Evolutionary conservation across 2,888 invertebrate genomes (phyloP).

Genomic region (Vanessa cardui): DNA sequence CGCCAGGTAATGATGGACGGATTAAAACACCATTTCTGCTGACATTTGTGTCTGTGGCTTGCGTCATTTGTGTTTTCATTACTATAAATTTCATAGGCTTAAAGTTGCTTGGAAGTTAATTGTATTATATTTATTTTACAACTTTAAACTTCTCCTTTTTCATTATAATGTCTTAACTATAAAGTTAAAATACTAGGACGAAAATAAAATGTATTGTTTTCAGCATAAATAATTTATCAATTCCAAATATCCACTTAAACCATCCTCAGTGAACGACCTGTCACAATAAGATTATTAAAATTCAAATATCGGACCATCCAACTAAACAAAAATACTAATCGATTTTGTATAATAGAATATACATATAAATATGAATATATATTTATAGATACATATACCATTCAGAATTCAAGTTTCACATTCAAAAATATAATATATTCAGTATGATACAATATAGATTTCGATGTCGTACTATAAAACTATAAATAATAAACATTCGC

Average conservation of each 20-base stretch:
- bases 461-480: conserved; percentile 66
- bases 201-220: no score
- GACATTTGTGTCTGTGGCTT: conserved; percentile 61
- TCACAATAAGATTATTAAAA: no score
- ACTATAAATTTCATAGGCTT: conserved; percentile 7
- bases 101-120: neutral
- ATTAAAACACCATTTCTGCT: conserved; percentile 78
- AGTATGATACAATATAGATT: conserved; percentile 50
- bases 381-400: conserved; percentile 1
- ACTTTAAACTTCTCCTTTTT: neutral
- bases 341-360: neutral
- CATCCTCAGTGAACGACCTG: no score
- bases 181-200: no score
- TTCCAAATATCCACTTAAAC: no score
- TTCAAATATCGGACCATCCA: no score
- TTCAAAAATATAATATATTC: conserved; percentile 40
- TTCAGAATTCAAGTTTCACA: conserved; percentile 15
- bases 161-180: neutral
- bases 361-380: neutral
- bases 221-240: no score
- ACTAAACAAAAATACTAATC: neutral
- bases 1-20: conserved; percentile 75
- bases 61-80: conserved; percentile 26
- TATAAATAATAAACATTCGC: conserved; percentile 78
- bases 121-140: neutral